A percentile compares a stretch with the other conserved stretches of the same genome.
Conservation (phyloP, 1,140 invertebrate species). For the Drosophila fuyamai region DNA sequence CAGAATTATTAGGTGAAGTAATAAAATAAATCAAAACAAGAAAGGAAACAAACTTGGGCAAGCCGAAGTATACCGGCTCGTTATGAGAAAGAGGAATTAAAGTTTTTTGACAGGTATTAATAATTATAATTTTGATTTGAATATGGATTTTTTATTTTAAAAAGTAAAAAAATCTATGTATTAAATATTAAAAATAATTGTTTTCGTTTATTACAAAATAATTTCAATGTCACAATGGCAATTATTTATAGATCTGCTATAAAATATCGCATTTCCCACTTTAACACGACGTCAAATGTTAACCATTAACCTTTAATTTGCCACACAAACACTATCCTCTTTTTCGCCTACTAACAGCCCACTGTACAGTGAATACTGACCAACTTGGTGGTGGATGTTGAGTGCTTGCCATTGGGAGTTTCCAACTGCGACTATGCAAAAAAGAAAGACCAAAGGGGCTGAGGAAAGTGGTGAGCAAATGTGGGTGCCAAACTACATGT, state of each 20-base stretch:
- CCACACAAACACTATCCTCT: neutral
- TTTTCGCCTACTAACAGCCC: constrained; percentile 24
- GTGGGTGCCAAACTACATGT: constrained; percentile 78
- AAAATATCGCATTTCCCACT: neutral
- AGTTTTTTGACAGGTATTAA: too few relatives aligned
- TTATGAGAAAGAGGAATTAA: too few relatives aligned
- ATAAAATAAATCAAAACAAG: constrained; percentile 8
- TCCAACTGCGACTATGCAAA: constrained; percentile 13
- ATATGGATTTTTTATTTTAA: too few relatives aligned
- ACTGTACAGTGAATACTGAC: constrained; percentile 43
- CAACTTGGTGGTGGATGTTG: constrained; percentile 23
- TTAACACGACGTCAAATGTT: neutral
- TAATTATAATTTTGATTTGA: too few relatives aligned
- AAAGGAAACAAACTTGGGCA: too few relatives aligned
- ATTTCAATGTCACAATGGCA: neutral
- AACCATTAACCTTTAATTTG: constrained; percentile 24
- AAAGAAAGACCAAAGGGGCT: constrained; percentile 5
- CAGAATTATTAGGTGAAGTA: constrained; percentile 14
- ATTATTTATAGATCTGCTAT: neutral
- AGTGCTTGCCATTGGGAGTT: constrained; percentile 38
- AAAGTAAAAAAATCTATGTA: too few relatives aligned
- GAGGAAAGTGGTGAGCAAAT: constrained; percentile 33
- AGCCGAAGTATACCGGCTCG: too few relatives aligned
- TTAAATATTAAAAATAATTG: too few relatives aligned
- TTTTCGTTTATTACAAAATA: neutral